These are phyloP conservation scores for Cherax quadricarinatus DNA, from an alignment of 1,140 invertebrate species.

Conservation along the genomic window DNA sequence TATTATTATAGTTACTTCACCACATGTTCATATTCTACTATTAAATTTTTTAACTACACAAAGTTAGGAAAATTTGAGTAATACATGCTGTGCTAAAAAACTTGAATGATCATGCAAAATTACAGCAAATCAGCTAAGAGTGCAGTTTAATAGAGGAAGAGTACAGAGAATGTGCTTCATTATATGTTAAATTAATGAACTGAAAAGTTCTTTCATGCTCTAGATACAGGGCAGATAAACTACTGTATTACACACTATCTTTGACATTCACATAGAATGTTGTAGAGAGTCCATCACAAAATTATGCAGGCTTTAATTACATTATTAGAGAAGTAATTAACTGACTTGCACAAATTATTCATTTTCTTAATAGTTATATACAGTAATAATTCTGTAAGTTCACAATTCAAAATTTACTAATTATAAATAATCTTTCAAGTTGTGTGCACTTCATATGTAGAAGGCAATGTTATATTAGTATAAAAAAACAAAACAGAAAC, in stretches of 20 bases:
- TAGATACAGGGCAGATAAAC: not conserved
- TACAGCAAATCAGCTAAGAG: not conserved
- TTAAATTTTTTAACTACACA: not conserved
- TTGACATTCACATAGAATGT: not conserved
- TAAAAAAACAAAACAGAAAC: too few relatives aligned
- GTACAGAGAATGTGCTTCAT: not conserved
- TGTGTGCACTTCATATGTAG: too few relatives aligned
- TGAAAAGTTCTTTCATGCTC: not conserved
- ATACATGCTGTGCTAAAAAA: not conserved
- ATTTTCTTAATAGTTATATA: too few relatives aligned
- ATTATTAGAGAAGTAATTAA: not conserved
- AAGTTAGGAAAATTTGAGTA: not conserved
- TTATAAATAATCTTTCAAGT: too few relatives aligned
- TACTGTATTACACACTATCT: not conserved
- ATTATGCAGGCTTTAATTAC: not conserved
- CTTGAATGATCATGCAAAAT: not conserved
- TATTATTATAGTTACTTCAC: not conserved
- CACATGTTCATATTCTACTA: not conserved
- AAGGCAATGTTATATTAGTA: too few relatives aligned
- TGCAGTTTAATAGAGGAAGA: not conserved
- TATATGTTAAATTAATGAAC: not conserved
- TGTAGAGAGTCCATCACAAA: not conserved
- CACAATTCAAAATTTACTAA: too few relatives aligned
- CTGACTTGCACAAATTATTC: too few relatives aligned
- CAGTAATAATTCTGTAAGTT: too few relatives aligned